Evolutionary conservation across 2,888 invertebrate species (phyloP), one percentile per base, ranked within the genome.

Genomic region (Sycophila texana): DNA sequence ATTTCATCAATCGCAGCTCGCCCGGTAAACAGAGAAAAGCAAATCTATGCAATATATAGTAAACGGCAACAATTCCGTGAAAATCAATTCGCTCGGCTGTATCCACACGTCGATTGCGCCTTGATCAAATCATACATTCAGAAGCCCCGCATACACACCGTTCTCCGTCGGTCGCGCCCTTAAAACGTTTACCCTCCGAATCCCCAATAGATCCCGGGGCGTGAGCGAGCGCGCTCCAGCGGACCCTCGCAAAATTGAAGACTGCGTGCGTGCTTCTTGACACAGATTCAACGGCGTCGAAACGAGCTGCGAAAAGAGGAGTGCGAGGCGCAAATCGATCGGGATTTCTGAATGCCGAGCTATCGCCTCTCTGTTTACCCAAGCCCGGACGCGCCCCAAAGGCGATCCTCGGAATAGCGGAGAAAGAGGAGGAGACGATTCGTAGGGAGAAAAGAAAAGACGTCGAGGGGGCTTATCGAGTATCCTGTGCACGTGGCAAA

Each of bases 401-500:
- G 47, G 63, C 47, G 18, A 39, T 39, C 39, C 39, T 39, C 63
- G 63, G 30, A 12, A 26, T 3, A 39, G 39, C 4, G 39, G 10
- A 39, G 39, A 39, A 7, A 39, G 39, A 39, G 39, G 10, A 39
- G 1, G 39, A 39, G 39, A 7, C 7, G 39, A 7, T 14, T 16
- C 30, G 30, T 30, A 16, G 39, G 18, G 39, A 39, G 63, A 4
- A 26, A 22, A 14, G 22, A 22, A 2, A 0, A 26, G 16, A 14
- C 22, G 22, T 18, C 12, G 58, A 22, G 58, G 10, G 63, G 30
- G 47, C 55, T 71, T 77, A 82, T 77, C 63, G 76, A 39, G 72
- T 66, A 78, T 67, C 67, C 70, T 47, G 67, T 79, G 79, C 83
- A 82, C 83, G 83, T 82, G 83, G 83, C 47, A 63, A 18, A 7